Base-by-base conservation (phyloP, 2,888 invertebrate genomes). In the Pemphredon lugubris region DNA sequence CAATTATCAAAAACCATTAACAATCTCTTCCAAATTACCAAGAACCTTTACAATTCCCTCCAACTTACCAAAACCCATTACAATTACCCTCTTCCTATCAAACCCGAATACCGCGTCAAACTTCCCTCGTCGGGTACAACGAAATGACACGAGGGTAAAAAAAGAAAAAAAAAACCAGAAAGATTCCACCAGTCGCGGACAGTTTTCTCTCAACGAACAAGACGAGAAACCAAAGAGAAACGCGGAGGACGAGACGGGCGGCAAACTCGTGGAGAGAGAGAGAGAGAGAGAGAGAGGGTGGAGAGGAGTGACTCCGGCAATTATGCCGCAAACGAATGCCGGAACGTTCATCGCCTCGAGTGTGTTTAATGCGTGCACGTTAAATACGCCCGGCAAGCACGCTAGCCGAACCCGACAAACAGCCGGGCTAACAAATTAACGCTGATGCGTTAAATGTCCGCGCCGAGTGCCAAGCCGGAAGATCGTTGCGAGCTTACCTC, bases 371-470 rank as follows among this genome's bases (percentile, higher is more conserved):
- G 76, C 73, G 80, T 77, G 72, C 48, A 64, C 64, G 80, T 84
- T 84, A 79, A 83, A 84, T 82, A 83, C 83, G 81, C 75, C 61
- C 68, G 44, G 73, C 71, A 72, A 61, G 68, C 86, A 83, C 79
- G 83, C 83, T 69, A 83, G 67, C 73, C 55, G 58, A 58, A 50
- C 70, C 58, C 60, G 58, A 57, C 78, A 79, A 82, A 86, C 77
- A 77, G 76, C 72, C 77, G 51, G 66, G 77, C 79, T 65, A 83
- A 83, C 84, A 83, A 84, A 86, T 86, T 85, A 86, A 84, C 83
- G 79, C 70, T 66, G 74, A 83, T 83, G 77, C 73, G 80, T 79
- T 84, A 82, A 84, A 83, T 69, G 75, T 79, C 65, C 58, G 48
- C 73, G 58, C 48, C 48, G 63, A 75, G 59, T 71, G 65, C 42